Percentiles rank a stretch among this genome's conserved stretches.
phyloP scores from a whole-genome alignment of 2,888 invertebrate genomes.

The Caprella mutica region DNA sequence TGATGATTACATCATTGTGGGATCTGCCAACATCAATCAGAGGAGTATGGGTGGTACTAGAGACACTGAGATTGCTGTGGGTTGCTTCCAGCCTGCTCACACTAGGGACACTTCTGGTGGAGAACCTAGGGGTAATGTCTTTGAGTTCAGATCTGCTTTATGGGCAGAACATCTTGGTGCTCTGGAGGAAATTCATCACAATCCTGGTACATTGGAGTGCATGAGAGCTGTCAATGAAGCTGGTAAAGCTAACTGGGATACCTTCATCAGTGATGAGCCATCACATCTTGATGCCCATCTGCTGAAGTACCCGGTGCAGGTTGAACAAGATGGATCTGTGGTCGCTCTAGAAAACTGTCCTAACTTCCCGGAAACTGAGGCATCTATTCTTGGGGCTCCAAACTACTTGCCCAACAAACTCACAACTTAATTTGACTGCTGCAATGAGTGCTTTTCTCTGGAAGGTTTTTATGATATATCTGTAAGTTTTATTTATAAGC shows the following conservation, averaged over 20 bases:
- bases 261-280: conserved; percentile 30
- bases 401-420: conserved; percentile 32
- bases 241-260: conserved; percentile 26
- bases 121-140: conserved; percentile 27
- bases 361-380: conserved; percentile 33
- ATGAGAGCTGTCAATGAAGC: conserved; percentile 25
- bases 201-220: conserved; percentile 33
- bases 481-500: too few relatives aligned
- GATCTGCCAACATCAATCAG: conserved; percentile 34
- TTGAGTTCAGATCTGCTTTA: conserved; percentile 30
- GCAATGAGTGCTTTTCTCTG: neutral
- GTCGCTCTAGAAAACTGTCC: conserved; percentile 26
- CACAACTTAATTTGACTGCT: conserved; percentile 27
- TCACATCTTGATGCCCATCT: conserved; percentile 31
- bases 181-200: conserved; percentile 16
- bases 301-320: conserved; percentile 30
- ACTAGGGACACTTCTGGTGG: conserved; percentile 20
- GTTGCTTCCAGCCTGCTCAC: conserved; percentile 31
- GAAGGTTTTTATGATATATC: too few relatives aligned
- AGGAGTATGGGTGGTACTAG: conserved; percentile 33
- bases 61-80: conserved; percentile 33
- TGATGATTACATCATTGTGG: conserved; percentile 33
- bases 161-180: conserved; percentile 34
- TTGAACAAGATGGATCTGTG: conserved; percentile 31
- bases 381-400: conserved; percentile 30